Evolutionary conservation across 2,888 invertebrate species (phyloP).

Genomic region (Punctoribates punctum): DNA sequence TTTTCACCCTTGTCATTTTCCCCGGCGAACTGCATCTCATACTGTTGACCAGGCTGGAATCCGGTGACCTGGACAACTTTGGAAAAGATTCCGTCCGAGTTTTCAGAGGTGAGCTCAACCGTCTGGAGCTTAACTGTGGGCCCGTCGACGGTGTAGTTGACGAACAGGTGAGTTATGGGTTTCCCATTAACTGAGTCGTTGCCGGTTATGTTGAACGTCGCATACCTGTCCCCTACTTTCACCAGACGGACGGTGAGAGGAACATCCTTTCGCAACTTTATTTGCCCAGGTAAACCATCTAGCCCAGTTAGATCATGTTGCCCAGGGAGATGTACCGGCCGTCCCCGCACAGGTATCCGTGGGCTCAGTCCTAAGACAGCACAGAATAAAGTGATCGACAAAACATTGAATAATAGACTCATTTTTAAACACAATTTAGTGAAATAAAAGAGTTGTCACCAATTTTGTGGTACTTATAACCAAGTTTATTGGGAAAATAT

Average conservation of each 20-base stretch:
- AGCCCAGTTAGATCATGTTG: too few species aligned
- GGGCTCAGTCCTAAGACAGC: too few species aligned
- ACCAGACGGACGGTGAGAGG: neutral
- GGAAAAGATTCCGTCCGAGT: neutral
- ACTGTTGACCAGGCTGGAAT: slow-evolving; percentile 1
- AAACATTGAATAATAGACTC: too few species aligned
- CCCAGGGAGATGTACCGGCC: too few species aligned
- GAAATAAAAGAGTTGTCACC: too few species aligned
- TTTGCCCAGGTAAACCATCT: too few species aligned
- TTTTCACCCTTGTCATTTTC: neutral
- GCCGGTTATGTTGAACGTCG: neutral
- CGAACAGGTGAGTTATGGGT: neutral
- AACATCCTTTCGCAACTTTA: neutral
- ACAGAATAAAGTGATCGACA: too few species aligned
- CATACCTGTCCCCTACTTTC: slow-evolving; percentile 1
- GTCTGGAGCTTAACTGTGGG: neutral
- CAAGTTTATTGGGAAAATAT: too few species aligned
- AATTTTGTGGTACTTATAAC: too few species aligned
- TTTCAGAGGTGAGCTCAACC: neutral
- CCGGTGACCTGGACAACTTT: neutral
- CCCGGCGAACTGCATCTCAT: neutral
- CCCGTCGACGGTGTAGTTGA: neutral
- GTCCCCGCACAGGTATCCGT: too few species aligned
- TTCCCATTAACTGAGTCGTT: neutral
- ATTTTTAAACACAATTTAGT: too few species aligned